Evolutionary conservation across 92 coral and sea anemone species (phyloP), one percentile per base, ranked within the genome.

Genomic region (Heliopora coerulea): DNA sequence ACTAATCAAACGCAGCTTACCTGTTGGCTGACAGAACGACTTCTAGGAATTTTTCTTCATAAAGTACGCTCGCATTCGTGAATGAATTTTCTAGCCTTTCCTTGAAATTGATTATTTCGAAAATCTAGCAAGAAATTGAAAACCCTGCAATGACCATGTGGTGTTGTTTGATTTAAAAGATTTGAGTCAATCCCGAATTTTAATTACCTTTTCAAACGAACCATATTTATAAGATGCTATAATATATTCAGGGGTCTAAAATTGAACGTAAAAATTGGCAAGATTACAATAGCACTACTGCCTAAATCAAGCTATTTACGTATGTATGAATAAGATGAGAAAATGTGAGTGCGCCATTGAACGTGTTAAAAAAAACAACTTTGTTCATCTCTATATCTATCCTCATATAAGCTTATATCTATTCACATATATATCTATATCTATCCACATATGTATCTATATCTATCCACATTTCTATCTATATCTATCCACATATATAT

Each of bases 171-270:
- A 15, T 34, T 62, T 72, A 81, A 61, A 73, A 81, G 27, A 54
- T 50, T 57, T 75, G 64, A 80, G 72, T 37, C 30, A 32, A 24
- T 1, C 9, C 33, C 11, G n/a, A 49, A 15, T 3, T 44, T 3
- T 33, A 44, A 34, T 3, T 54, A 93, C 98, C 98, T 93, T 93
- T 72, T 93, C 96, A 90, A 93, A 93, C 15, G 98, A 90, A 27
- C 96, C 98, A 84, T 83, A 89, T 70, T 90, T 93, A 88, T 93
- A 93, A 49, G 98, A 96, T 35, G 96, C 89, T 56, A 90, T 88
- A 49, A 86, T 81, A 42, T 93, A 89, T 73, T 93, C 98, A 27
- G 96, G 93, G 34, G 96, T 93, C 98, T 92, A 48, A 39, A 56
- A 59, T 28, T 40, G 29, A 41, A 65, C 32, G 8, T 19, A 79